These are phyloP conservation scores for Loxodonta africana DNA, from an alignment of 2,113 vertebrate genomes.

Conservation along the genomic window DNA sequence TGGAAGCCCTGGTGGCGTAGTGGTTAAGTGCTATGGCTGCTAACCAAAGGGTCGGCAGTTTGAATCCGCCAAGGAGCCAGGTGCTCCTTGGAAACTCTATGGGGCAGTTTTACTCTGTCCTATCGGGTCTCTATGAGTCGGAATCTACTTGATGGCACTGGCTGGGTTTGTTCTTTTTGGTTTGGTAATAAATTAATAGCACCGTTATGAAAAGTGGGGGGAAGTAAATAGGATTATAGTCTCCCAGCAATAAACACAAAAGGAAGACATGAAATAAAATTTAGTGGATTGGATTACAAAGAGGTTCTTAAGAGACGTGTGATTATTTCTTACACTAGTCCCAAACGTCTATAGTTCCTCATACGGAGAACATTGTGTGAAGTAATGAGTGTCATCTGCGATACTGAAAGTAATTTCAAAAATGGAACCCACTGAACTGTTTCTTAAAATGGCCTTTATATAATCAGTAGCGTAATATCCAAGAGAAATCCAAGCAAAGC, in stretches of 20 bases:
- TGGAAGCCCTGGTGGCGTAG: too few species aligned
- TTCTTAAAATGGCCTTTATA: not conserved
- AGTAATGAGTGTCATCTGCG: not conserved
- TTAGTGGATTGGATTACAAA: not conserved
- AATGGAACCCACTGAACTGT: not conserved
- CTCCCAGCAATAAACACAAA: not conserved
- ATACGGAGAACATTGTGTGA: not conserved
- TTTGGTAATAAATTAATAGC: not conserved
- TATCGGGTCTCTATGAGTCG: too few species aligned
- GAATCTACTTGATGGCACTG: too few species aligned
- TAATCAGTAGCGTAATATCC: not conserved
- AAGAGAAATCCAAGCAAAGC: not conserved
- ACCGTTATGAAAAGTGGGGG: not conserved
- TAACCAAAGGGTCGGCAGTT: too few species aligned
- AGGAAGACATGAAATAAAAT: not conserved
- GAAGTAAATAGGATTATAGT: not conserved
- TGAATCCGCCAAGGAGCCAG: too few species aligned
- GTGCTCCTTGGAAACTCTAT: too few species aligned
- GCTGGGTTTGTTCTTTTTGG: too few species aligned
- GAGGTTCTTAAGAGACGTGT: not conserved
- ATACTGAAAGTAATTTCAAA: not conserved
- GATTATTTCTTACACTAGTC: not conserved
- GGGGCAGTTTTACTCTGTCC: too few species aligned
- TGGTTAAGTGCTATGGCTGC: too few species aligned
- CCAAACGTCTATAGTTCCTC: not conserved